Conservation (phyloP, 2,888 invertebrate species). For the Disparrhopalites patrizii region DNA sequence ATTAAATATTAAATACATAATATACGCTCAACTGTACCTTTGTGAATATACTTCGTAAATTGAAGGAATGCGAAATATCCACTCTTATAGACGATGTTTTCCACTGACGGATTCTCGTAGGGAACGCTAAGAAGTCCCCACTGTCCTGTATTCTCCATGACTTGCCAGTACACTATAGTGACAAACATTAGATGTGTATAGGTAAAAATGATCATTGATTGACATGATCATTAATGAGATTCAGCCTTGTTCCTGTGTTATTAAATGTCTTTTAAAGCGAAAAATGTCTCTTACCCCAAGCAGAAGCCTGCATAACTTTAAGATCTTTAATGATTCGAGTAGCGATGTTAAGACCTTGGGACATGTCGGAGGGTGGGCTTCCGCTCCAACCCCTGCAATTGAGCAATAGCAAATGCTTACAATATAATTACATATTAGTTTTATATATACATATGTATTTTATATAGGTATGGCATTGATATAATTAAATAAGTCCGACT, state of each 20-base stretch:
- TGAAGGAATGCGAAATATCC: slow-evolving; percentile 44
- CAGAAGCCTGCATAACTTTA: slow-evolving; percentile 39
- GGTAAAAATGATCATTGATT: background rate
- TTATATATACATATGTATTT: too few relatives aligned
- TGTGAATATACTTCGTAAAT: slow-evolving; percentile 43
- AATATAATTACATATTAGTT: background rate
- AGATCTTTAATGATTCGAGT: slow-evolving; percentile 40
- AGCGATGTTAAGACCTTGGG: slow-evolving; percentile 41
- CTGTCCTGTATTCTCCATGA: slow-evolving; percentile 36
- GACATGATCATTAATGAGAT: background rate
- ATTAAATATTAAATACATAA: background rate
- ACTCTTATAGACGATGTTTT: slow-evolving; percentile 36
- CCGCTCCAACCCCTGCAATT: slow-evolving; percentile 43
- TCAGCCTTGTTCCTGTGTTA: background rate
- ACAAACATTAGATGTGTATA: background rate
- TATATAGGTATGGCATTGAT: background rate
- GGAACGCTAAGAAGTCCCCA: slow-evolving; percentile 45
- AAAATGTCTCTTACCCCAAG: slow-evolving; percentile 41
- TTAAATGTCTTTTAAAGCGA: too few relatives aligned
- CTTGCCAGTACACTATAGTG: slow-evolving; percentile 46
- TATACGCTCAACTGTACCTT: slow-evolving; percentile 31
- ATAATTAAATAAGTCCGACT: too few relatives aligned
- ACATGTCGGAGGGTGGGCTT: slow-evolving; percentile 36
- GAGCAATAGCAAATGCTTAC: background rate
- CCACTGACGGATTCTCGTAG: slow-evolving; percentile 31